Conservation (phyloP, 2,888 invertebrate genomes). For the Clunio marinus region DNA sequence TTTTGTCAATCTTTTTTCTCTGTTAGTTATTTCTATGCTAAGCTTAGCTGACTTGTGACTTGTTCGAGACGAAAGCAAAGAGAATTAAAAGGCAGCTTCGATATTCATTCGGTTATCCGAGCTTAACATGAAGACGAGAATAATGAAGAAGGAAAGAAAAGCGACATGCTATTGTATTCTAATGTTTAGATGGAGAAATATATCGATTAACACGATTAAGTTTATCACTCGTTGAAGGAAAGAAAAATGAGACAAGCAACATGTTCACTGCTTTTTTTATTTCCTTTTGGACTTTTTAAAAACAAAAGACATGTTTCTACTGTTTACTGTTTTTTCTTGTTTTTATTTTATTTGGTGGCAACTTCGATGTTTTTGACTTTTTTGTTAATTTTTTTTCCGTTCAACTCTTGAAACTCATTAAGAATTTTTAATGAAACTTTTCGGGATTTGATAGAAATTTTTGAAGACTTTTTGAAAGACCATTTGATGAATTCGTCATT, state of each 20-base stretch:
- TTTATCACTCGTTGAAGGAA: conserved; percentile 32
- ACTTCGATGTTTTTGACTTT: conserved; percentile 9
- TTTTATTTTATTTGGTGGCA: conserved; percentile 30
- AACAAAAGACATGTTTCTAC: conserved; percentile 39
- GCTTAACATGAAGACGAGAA: conserved; percentile 11
- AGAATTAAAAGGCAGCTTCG: neutral
- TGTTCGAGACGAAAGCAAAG: conserved; percentile 1
- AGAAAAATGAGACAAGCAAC: conserved; percentile 17
- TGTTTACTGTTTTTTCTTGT: conserved; percentile 26
- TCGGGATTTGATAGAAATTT: neutral
- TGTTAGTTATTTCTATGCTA: neutral
- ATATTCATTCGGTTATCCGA: neutral
- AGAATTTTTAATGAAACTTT: conserved; percentile 27
- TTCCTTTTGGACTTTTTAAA: conserved; percentile 18
- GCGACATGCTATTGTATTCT: conserved; percentile 39
- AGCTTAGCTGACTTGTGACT: conserved; percentile 5
- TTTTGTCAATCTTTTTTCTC: conserved; percentile 30
- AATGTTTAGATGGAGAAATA: conserved; percentile 33
- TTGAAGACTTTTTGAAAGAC: neutral
- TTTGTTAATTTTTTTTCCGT: neutral
- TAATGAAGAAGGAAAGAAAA: neutral
- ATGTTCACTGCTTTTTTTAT: neutral
- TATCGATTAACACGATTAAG: conserved; percentile 39
- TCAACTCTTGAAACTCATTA: conserved; percentile 26
- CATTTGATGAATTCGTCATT: neutral